Evolutionary conservation across 2,888 invertebrate genomes (phyloP), one percentile per base, ranked within the genome.

Genomic region (Chymomyza fuscimana): DNA sequence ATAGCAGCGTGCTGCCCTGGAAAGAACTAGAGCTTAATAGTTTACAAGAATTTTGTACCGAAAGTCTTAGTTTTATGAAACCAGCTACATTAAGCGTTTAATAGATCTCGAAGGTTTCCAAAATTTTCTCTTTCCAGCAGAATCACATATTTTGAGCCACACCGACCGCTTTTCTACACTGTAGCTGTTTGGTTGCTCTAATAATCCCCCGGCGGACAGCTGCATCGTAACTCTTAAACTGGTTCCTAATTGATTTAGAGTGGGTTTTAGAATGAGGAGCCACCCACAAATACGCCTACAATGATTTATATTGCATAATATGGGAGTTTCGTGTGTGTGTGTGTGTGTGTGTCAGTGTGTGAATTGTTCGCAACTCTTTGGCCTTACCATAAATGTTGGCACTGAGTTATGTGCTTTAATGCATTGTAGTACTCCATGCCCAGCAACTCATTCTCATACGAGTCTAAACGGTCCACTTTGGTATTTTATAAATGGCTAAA

Each of bases 341-440:
- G 19, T 19, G 19, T 2, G 25, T 4, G 25, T 1, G 40, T 2
- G 4, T 4, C 5, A 12, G 40, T 25, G 25, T 25, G 36, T 36
- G 36, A 36, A 36, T 46, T 46, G 40, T 12, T 46, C 2, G 12
- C 12, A 46, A 46, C 40, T 46, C 40, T 10, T 46, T 46, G 36
- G 6, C 36, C 36, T 40, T 65, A 25, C 76, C 70, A 82, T 82
- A 76, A 82, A 72, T 78, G 82, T 80, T 73, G 82, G 72, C 81
- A 72, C 66, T 83, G 87, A 87, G 74, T 80, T 82, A 85, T 85
- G 81, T 60, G 25, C 22, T 64, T 69, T 69, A 74, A 62, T 82
- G 80, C 77, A 5, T 7, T 5, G 32, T 32, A 7, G 32, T 32
- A 81, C 67, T 77, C 84, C 60, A 63, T 16, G 46, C 51, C 22